Conservation (phyloP, 2,888 invertebrate genomes). For the Zaprionus bogoriensis region DNA sequence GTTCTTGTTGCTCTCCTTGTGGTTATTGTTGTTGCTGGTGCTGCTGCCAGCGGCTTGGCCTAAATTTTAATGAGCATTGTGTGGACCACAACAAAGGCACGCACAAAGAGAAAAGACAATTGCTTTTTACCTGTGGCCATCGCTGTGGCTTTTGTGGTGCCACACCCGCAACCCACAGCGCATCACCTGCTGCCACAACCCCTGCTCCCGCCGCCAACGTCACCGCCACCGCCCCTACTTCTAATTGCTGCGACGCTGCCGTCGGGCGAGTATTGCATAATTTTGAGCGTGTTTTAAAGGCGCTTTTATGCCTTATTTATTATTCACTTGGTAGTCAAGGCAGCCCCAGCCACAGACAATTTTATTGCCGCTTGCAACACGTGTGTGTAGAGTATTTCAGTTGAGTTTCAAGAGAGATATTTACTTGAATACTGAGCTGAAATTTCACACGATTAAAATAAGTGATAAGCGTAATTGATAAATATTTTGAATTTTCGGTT, state of each 20-base stretch:
- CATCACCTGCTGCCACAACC: background rate
- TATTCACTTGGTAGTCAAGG: slow-evolving; percentile 66
- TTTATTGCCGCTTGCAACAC: no score
- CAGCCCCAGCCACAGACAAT: slow-evolving; percentile 8
- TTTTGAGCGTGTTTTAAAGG: slow-evolving; percentile 61
- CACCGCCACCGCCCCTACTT: background rate
- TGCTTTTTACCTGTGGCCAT: slow-evolving; percentile 76
- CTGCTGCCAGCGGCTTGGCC: slow-evolving; percentile 57
- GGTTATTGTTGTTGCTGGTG: background rate
- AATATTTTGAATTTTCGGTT: no score
- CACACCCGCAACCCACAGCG: background rate
- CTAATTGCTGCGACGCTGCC: slow-evolving; percentile 51
- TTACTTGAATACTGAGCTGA: no score
- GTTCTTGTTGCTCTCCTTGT: background rate
- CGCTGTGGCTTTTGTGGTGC: slow-evolving; percentile 41
- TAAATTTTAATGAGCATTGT: slow-evolving; percentile 75
- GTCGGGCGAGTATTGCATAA: slow-evolving; percentile 63
- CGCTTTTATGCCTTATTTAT: slow-evolving; percentile 76
- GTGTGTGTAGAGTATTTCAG: no score
- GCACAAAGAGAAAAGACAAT: slow-evolving; percentile 68
- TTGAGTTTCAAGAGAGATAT: no score
- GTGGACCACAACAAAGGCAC: slow-evolving; percentile 71
- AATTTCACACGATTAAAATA: no score
- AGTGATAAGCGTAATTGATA: no score
- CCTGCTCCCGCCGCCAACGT: background rate